Evolutionary conservation across 2,113 vertebrate species (phyloP).

Genomic region (Channa argus): DNA sequence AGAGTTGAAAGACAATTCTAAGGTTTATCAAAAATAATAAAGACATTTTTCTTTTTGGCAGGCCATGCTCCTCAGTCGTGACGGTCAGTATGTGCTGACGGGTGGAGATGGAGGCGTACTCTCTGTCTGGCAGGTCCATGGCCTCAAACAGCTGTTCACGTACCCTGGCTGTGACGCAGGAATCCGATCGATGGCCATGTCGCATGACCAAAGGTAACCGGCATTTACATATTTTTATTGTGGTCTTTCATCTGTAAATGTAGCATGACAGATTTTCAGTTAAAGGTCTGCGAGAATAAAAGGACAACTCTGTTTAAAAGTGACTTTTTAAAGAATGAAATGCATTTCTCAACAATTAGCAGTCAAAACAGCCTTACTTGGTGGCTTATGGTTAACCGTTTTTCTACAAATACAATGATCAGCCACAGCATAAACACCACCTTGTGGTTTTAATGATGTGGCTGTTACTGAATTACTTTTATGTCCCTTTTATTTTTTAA

Average conservation of each 20-base stretch:
- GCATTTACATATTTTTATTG: not conserved
- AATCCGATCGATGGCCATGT: slow-evolving; percentile 96
- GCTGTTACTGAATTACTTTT: no score
- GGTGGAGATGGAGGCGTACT: slow-evolving; percentile 93
- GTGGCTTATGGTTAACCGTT: not conserved
- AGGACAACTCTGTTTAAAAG: no score
- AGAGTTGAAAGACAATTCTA: not conserved
- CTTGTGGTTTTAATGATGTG: no score
- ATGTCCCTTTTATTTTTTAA: no score
- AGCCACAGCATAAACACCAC: no score
- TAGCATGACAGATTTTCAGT: no score
- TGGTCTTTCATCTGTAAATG: not conserved
- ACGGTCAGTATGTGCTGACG: slow-evolving; percentile 96
- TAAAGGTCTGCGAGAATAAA: no score
- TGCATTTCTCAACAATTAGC: no score
- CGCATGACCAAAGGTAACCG: slow-evolving; percentile 95
- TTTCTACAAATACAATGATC: no score
- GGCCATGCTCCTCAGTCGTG: slow-evolving; percentile 94
- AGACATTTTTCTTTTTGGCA: slow-evolving; percentile 48
- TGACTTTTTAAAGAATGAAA: no score
- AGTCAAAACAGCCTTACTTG: not conserved
- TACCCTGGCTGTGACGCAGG: slow-evolving; percentile 97
- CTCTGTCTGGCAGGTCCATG: slow-evolving; percentile 91
- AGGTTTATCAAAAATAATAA: not conserved
- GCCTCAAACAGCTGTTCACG: slow-evolving; percentile 92